Evolutionary conservation across 2,113 vertebrate species (phyloP).

Genomic region (Taxidea taxus): DNA sequence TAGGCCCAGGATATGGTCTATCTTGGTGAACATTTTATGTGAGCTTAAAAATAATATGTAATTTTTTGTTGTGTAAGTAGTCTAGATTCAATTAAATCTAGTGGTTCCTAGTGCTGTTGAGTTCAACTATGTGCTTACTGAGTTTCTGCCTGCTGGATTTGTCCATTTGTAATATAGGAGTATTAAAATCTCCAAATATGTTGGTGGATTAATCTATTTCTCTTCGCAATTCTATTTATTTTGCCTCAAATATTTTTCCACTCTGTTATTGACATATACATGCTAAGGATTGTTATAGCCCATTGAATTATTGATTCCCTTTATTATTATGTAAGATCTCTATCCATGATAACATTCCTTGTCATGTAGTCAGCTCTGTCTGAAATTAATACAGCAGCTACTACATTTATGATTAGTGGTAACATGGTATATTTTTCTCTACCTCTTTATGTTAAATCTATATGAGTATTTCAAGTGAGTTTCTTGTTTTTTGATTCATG

Average conservation of each 20-base stretch:
- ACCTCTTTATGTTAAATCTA: background rate
- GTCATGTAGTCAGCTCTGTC: background rate
- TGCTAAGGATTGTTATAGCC: background rate
- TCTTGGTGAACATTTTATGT: background rate
- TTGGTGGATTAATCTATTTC: background rate
- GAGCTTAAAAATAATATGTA: background rate
- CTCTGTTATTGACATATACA: background rate
- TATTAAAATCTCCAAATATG: background rate
- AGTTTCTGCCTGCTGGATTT: background rate
- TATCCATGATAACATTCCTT: background rate
- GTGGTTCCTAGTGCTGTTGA: background rate
- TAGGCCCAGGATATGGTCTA: background rate
- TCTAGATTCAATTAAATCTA: background rate
- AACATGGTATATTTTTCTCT: background rate
- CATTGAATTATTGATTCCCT: background rate
- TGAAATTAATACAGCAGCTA: background rate
- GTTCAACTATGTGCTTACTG: background rate
- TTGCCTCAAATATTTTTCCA: background rate
- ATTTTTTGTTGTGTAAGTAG: background rate
- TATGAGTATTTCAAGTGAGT: background rate
- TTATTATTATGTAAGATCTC: background rate
- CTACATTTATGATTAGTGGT: background rate
- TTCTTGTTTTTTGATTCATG: background rate
- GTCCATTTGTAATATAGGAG: background rate
- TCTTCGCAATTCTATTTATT: background rate